Evolutionary conservation across 2,888 invertebrate genomes (phyloP), one percentile per base, ranked within the genome.

Genomic region (Slavum lentiscoides): DNA sequence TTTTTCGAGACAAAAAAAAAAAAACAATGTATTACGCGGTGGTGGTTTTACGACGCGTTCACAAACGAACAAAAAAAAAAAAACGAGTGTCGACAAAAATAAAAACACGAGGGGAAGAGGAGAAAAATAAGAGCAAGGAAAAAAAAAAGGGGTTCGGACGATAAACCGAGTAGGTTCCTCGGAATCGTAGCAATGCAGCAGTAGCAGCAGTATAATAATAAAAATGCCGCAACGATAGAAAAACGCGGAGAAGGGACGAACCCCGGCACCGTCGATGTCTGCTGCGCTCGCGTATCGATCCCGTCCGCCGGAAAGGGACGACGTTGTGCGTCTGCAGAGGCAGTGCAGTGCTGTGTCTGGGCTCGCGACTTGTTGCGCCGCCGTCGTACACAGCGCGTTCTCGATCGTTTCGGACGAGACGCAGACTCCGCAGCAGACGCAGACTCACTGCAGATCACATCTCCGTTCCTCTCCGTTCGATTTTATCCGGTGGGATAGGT

Each of bases 221-320:
- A 30, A 30, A 30, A 43, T 2, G 11, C 21, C 39, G 43, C 39
- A 23, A 15, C 17, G 17, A 37, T 66, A 15, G 19, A 58, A 58
- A 58, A 58, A 8, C 58, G 58, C 19, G 43, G 43, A 30, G 30
- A 30, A 30, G 30, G 30, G 43, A 58, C 43, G 68, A 49, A 58
- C 23, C 30, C 30, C 30, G 30, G 2, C 43, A 58, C 17, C n/a
- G 37, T 6, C n/a, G 43, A 67, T 58, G n/a, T n/a, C n/a, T n/a
- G n/a, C 39, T 15, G 64, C 80, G 80, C 72, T 66, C 66, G 64
- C 55, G 37, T 77, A 69, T 77, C 49, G 77, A 77, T 70, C 69
- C 77, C 30, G 77, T 76, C 76, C 49, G 30, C 30, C 2, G 30
- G 30, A 30, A 30, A 37, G 53, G 37, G 55, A 68, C 2, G 59